Percentiles rank a stretch among this genome's conserved stretches.
Evolutionary conservation across 2,797 vertebrate species (phyloP).

Genomic region (Hyperoplus immaculatus): DNA sequence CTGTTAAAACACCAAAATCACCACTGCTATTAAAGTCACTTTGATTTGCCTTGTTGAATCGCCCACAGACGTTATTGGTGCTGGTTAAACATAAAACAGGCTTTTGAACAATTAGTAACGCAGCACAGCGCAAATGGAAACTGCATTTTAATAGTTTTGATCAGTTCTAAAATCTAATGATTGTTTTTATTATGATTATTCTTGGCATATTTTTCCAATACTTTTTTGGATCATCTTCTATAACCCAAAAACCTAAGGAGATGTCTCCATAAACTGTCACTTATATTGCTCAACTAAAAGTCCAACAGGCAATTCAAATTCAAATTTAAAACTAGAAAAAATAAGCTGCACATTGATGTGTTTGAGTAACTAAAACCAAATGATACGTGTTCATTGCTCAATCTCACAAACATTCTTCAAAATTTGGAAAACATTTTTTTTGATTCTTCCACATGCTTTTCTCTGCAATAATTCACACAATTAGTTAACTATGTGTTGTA

Average conservation of each 20-base stretch:
- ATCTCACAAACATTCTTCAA: too few relatives aligned
- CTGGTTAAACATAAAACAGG: not conserved
- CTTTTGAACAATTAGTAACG: not conserved
- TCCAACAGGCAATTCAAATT: not conserved
- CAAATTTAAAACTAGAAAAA: not conserved
- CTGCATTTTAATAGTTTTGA: not conserved
- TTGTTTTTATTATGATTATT: not conserved
- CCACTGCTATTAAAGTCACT: slow-evolving; percentile 40
- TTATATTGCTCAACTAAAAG: not conserved
- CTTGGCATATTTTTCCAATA: not conserved
- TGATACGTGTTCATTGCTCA: not conserved
- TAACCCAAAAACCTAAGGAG: not conserved
- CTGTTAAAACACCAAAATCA: slow-evolving; percentile 52
- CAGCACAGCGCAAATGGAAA: not conserved
- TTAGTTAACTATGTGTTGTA: not conserved
- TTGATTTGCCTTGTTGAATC: slow-evolving; percentile 27
- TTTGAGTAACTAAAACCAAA: not conserved
- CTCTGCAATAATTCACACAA: not conserved
- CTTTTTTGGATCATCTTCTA: not conserved
- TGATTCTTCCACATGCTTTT: not conserved
- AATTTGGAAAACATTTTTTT: not conserved
- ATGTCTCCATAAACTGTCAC: not conserved
- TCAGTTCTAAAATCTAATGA: not conserved
- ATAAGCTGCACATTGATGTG: not conserved
- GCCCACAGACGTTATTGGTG: not conserved